Evolutionary conservation across 2,888 invertebrate species (phyloP).

Genomic region (Malachius bipustulatus): DNA sequence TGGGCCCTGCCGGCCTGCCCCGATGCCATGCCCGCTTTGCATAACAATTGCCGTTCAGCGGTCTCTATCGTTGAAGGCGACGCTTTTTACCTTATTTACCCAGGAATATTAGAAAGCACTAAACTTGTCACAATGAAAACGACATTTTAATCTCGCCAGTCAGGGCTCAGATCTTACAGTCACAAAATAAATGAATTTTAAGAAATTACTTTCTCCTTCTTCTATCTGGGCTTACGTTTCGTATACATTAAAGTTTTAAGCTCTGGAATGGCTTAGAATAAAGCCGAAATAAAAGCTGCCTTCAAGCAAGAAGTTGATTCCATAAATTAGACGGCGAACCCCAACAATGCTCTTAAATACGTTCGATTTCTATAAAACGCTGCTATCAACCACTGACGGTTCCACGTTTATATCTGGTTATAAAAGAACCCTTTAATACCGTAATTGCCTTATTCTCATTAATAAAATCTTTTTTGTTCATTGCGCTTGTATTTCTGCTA

Average conservation of each 20-base stretch:
- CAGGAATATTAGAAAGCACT: constrained; percentile 38
- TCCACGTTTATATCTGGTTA: no score
- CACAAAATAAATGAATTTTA: constrained; percentile 38
- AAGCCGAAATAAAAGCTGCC: constrained; percentile 26
- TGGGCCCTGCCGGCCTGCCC: no score
- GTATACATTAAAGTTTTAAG: constrained; percentile 31
- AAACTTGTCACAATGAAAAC: constrained; percentile 36
- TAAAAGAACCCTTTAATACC: no score
- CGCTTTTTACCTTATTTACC: constrained; percentile 37
- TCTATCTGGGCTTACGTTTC: constrained; percentile 28
- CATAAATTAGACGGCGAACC: constrained; percentile 26
- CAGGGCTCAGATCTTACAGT: constrained; percentile 25
- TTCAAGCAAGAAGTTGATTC: constrained; percentile 27
- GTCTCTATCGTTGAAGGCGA: constrained; percentile 33
- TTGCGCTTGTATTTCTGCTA: no score
- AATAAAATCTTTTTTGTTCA: no score
- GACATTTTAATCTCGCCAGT: constrained; percentile 36
- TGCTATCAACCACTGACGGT: no score
- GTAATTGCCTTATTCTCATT: no score
- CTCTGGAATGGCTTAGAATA: constrained; percentile 27
- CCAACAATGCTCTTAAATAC: no score
- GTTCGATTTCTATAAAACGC: no score
- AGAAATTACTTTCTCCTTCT: constrained; percentile 31
- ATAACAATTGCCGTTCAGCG: constrained; percentile 39
- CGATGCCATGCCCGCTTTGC: constrained; percentile 37